Evolutionary conservation across 2,888 invertebrate species (phyloP).

Genomic region (Habroteleia sp.): DNA sequence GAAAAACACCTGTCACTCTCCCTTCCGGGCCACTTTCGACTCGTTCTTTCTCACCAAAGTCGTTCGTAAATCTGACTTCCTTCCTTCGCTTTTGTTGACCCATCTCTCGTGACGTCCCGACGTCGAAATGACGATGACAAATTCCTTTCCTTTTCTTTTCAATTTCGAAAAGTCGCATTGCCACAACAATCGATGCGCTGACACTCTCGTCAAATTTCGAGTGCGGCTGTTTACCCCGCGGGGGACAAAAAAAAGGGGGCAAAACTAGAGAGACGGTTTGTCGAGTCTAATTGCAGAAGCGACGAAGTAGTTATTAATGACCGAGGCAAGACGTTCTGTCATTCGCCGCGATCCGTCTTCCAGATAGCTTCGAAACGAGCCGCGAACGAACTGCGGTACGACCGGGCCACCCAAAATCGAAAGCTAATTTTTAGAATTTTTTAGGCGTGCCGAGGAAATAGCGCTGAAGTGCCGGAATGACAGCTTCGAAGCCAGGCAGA

Average conservation of each 20-base stretch:
- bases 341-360: constrained; percentile 70
- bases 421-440: constrained; percentile 36
- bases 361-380: constrained; percentile 67
- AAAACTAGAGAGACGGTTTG: constrained; percentile 64
- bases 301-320: constrained; percentile 80
- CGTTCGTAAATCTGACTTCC: constrained; percentile 14
- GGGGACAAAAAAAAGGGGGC: constrained; percentile 61
- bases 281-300: constrained; percentile 79
- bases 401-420: constrained; percentile 44
- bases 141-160: background rate
- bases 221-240: constrained; percentile 57
- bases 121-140: constrained; percentile 11
- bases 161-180: constrained; percentile 14
- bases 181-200: constrained; percentile 25
- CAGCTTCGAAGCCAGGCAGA: constrained; percentile 1
- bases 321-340: constrained; percentile 75
- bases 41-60: background rate
- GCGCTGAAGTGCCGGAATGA: background rate
- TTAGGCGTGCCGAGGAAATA: constrained; percentile 8
- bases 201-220: constrained; percentile 38
- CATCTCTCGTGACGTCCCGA: background rate
- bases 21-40: constrained; percentile 46
- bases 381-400: constrained; percentile 63
- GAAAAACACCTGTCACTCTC: constrained; percentile 61
- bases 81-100: background rate